A percentile compares a stretch with the other conserved stretches of the same genome.
These are phyloP conservation scores for Phalera bucephala DNA, from an alignment of 2,888 invertebrate genomes.

Conservation along the genomic window DNA sequence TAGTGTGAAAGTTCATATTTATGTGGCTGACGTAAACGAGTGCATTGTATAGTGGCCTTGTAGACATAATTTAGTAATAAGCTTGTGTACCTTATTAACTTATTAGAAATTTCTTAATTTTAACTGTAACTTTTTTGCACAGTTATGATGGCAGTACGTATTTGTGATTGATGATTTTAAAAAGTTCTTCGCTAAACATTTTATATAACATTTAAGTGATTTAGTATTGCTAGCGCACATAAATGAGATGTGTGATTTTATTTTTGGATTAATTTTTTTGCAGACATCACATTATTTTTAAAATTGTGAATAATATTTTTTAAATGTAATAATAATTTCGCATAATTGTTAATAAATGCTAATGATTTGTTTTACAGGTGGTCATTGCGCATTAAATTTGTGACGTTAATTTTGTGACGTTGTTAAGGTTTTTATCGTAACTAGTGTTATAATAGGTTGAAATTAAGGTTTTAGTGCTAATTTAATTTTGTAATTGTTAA, in stretches of 20 bases:
- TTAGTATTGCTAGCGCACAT: background rate
- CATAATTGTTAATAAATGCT: background rate
- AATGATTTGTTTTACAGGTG: too few species aligned
- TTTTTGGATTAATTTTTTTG: constrained; percentile 1
- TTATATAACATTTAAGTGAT: background rate
- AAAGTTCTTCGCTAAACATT: too few species aligned
- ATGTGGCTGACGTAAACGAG: constrained; percentile 11
- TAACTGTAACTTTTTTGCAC: constrained; percentile 4
- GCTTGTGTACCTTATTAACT: constrained; percentile 31
- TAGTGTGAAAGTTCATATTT: background rate
- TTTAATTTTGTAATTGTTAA: too few species aligned
- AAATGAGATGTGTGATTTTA: background rate
- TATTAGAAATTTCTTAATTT: constrained; percentile 20
- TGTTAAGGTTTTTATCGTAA: too few species aligned
- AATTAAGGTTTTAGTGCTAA: too few species aligned
- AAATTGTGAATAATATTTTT: background rate
- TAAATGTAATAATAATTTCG: background rate
- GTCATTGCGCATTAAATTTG: too few species aligned
- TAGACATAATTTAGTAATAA: constrained; percentile 16
- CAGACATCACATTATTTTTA: constrained; percentile 3
- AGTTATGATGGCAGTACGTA: background rate
- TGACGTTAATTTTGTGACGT: too few species aligned
- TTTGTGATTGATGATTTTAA: background rate
- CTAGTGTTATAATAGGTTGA: too few species aligned
- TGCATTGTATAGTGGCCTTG: constrained; percentile 25